Conservation (phyloP, 2,113 vertebrate species). For the Cavia porcellus region DNA sequence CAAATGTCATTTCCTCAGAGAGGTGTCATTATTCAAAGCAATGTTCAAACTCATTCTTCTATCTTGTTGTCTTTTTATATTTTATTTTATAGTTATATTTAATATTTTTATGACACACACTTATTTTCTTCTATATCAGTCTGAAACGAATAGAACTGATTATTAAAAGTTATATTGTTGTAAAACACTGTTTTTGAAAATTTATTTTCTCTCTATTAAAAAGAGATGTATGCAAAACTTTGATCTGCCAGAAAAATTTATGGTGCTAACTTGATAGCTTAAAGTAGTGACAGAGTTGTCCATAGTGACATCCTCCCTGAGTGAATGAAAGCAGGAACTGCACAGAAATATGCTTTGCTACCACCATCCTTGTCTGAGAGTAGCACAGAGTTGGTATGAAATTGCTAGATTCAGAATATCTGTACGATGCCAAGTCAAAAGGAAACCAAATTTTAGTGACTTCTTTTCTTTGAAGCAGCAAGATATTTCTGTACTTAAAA, state of each 20-base stretch:
- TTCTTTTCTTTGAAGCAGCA: conserved; percentile 91
- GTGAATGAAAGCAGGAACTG: conserved; percentile 89
- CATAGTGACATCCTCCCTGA: conserved; percentile 87
- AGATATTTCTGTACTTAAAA: conserved; percentile 88
- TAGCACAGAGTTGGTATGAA: conserved; percentile 90
- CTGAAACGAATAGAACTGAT: conserved; percentile 91
- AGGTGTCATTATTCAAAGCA: neutral
- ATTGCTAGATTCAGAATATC: conserved; percentile 88
- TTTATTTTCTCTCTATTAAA: conserved; percentile 90
- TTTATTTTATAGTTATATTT: neutral
- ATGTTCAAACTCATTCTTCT: neutral
- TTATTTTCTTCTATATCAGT: conserved; percentile 88
- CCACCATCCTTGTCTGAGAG: conserved; percentile 84
- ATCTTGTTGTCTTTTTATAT: neutral
- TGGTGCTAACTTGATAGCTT: conserved; percentile 82
- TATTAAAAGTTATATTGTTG: conserved; percentile 91
- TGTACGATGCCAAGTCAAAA: conserved; percentile 86
- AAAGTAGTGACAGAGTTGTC: conserved; percentile 88
- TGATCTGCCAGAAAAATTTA: conserved; percentile 91
- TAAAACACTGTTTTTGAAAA: conserved; percentile 91
- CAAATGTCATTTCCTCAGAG: neutral
- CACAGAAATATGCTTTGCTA: conserved; percentile 87
- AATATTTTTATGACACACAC: conserved; percentile 86
- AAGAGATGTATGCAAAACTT: conserved; percentile 91
- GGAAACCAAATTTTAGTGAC: conserved; percentile 88